Evolutionary conservation across 1,140 invertebrate genomes (phyloP), one percentile per base, ranked within the genome.

Genomic region (Gonioctena quinquepunctata): DNA sequence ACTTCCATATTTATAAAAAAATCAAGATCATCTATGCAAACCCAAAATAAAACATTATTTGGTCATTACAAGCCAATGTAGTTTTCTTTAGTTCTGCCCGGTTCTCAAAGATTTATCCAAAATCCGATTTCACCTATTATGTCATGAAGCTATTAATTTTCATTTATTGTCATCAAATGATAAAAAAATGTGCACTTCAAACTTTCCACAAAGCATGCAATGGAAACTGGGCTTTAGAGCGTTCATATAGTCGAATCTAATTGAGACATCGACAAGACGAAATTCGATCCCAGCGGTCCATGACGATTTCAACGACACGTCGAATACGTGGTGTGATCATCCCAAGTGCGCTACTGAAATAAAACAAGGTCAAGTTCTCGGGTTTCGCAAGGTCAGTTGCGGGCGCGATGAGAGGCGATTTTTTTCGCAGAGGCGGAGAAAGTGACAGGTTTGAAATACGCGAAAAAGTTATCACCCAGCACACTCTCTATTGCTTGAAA

Each of bases 301-400:
- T 57, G 6, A 25, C 54, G 54, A 57, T 21, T 21, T 25, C 21
- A 49, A 57, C 54, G 25, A 7, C 54, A 57, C 16, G 13, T 25
- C 19, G 21, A 19, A 42, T 13, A 13, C 33, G 33, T 11, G 33
- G 11, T 16, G 22, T n/a, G 5, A 13, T 3, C 54, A 57, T 23
- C 48, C 13, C 13, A 25, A 25, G 54, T 57, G 54, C 54, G 54
- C 54, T 57, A 57, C 54, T 57, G 54, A 57, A 57, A 57, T 57
- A 57, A 57, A 57, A 57, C 54, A 57, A 57, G 54, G 54, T 57
- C 54, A 57, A 57, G 54, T 57, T 57, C 54, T 22, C 54, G 22
- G 22, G 54, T 57, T 57, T 57, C 19, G 54, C 54, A 57, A 57
- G 54, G 54, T 57, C 54, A 57, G 54, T n/a, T 25, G n/a, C 22